phyloP scores from a whole-genome alignment of 37 sponge, comb jelly and placozoan species.

The Geodia barretti region DNA sequence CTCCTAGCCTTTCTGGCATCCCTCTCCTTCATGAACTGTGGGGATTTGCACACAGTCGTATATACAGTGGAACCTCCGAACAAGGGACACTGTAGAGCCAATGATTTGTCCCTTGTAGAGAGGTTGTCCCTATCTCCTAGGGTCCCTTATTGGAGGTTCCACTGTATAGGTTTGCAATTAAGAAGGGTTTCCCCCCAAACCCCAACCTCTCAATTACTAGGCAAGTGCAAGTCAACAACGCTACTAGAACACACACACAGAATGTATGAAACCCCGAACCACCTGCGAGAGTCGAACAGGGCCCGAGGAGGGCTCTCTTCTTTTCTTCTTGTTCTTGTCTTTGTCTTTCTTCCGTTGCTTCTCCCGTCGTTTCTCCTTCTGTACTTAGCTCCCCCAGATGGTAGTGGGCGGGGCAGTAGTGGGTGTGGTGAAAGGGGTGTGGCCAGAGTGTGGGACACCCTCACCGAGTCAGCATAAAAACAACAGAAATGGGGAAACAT shows the following conservation, averaged over 20 bases:
- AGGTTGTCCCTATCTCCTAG: too few relatives aligned
- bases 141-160: too few relatives aligned
- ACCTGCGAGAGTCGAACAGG: constrained; percentile 40
- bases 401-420: neutral
- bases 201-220: too few relatives aligned
- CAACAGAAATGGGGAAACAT: neutral
- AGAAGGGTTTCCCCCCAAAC: too few relatives aligned
- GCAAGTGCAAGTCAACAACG: neutral
- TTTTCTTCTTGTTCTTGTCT: constrained; percentile 13
- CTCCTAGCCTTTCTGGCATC: constrained; percentile 20
- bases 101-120: too few relatives aligned
- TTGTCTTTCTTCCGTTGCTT: constrained; percentile 8
- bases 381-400: constrained; percentile 14
- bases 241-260: neutral
- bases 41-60: neutral
- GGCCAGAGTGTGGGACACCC: neutral
- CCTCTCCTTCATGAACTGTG: constrained; percentile 42
- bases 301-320: neutral
- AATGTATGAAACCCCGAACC: neutral
- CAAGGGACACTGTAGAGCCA: too few relatives aligned
- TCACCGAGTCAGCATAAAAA: neutral
- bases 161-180: too few relatives aligned
- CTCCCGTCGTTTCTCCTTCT: constrained; percentile 37
- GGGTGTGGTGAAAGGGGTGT: neutral
- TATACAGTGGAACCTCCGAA: too few relatives aligned